Conservation (phyloP, 2,113 vertebrate genomes). For the Cyphomyrus plagiostoma region DNA sequence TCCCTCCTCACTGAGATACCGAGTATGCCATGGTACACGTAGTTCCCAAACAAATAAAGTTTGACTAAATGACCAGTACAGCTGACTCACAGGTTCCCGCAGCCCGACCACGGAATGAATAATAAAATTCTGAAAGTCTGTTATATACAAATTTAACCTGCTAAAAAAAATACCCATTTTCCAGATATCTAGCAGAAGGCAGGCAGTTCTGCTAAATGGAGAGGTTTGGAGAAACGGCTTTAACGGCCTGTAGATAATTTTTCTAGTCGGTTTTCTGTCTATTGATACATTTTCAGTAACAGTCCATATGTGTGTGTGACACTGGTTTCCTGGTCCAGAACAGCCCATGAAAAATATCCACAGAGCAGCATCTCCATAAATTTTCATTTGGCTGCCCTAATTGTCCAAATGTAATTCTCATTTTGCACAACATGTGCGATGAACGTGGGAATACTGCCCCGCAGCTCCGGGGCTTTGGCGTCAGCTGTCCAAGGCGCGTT, state of each 20-base stretch:
- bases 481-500: neutral
- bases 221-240: neutral
- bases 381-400: neutral
- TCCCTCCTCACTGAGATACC: neutral
- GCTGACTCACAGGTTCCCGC: neutral
- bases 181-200: neutral
- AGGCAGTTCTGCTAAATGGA: neutral
- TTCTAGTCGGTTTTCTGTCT: neutral
- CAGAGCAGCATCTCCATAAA: neutral
- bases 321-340: neutral
- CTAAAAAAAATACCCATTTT: neutral
- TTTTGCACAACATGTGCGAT: neutral
- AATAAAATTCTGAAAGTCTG: neutral
- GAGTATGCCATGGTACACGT: neutral
- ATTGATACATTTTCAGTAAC: neutral
- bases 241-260: neutral
- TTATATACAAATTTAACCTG: neutral
- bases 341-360: neutral
- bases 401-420: neutral
- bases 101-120: neutral
- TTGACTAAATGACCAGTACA: neutral
- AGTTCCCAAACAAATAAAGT: slow-evolving; percentile 3
- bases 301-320: neutral
- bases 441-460: neutral
- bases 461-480: neutral